Evolutionary conservation across 35 echinoderm and acorn worm species (phyloP).

Genomic region (Amphiura filiformis): DNA sequence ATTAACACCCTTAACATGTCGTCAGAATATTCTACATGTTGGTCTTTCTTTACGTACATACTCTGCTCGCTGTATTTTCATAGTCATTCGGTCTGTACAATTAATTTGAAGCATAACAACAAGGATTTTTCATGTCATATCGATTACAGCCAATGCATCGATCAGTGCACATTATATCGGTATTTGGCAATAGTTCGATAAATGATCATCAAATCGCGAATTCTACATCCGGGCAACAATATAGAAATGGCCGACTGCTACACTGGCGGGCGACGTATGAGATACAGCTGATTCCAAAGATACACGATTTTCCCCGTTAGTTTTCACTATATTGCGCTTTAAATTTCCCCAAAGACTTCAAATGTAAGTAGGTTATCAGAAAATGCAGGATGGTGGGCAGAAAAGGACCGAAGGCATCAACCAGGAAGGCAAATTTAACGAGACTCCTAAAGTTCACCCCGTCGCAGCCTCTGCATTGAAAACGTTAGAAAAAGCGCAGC

Average conservation of each 20-base stretch:
- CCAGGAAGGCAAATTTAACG: constrained; percentile 55
- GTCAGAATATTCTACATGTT: background rate
- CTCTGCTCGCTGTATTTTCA: no score
- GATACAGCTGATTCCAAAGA: constrained; percentile 11
- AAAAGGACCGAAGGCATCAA: constrained; percentile 61
- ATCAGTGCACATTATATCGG: background rate
- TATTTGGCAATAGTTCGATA: background rate
- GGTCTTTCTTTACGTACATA: background rate
- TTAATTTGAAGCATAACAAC: no score
- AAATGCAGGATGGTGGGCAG: constrained; percentile 99
- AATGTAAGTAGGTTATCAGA: constrained; percentile 54
- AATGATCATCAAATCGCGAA: background rate
- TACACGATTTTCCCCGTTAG: background rate
- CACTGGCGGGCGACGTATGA: constrained; percentile 63
- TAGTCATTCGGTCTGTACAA: no score
- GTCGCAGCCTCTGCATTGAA: constrained; percentile 42
- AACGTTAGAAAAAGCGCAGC: constrained; percentile 73
- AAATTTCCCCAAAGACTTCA: constrained; percentile 23
- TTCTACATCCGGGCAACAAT: constrained; percentile 47
- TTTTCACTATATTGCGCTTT: constrained; percentile 1
- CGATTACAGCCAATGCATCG: background rate
- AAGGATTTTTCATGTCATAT: background rate
- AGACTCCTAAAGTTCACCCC: constrained; percentile 42
- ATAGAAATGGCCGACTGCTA: background rate
- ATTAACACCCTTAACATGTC: background rate